Evolutionary conservation across 1,140 invertebrate genomes (phyloP).

Genomic region (Cotesia vestalis): DNA sequence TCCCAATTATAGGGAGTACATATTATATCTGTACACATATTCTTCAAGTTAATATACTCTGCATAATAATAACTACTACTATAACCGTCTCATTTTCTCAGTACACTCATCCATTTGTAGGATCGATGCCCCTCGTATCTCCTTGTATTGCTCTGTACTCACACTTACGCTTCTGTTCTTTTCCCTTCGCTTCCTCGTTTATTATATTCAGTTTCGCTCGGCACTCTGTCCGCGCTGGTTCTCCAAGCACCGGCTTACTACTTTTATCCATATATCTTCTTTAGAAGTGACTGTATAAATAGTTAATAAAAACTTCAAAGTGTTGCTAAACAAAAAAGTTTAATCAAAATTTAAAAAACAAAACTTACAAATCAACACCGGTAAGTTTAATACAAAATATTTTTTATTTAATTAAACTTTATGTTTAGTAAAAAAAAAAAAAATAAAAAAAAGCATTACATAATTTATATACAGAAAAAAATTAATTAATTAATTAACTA

Average conservation of each 20-base stretch:
- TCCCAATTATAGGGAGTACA: no score
- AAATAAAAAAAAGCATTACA: no score
- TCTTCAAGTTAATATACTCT: no score
- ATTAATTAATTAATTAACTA: no score
- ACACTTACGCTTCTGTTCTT: conserved; percentile 3
- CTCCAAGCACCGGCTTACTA: background rate
- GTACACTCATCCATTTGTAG: conserved; percentile 8
- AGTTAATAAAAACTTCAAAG: no score
- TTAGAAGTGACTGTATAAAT: conserved; percentile 13
- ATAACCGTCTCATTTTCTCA: background rate
- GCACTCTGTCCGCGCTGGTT: conserved; percentile 42
- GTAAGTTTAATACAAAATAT: background rate
- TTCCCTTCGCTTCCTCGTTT: conserved; percentile 11
- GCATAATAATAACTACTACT: background rate
- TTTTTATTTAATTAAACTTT: no score
- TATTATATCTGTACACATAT: no score
- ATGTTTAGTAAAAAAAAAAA: no score
- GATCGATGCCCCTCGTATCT: conserved; percentile 5
- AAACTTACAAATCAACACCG: background rate
- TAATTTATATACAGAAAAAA: no score
- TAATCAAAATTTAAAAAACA: background rate
- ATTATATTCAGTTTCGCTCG: conserved; percentile 45
- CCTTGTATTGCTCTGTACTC: background rate
- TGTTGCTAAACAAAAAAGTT: background rate
- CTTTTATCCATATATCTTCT: background rate